Evolutionary conservation across 2,888 invertebrate species (phyloP).

Genomic region (Cataglyphis rosenhaueri): DNA sequence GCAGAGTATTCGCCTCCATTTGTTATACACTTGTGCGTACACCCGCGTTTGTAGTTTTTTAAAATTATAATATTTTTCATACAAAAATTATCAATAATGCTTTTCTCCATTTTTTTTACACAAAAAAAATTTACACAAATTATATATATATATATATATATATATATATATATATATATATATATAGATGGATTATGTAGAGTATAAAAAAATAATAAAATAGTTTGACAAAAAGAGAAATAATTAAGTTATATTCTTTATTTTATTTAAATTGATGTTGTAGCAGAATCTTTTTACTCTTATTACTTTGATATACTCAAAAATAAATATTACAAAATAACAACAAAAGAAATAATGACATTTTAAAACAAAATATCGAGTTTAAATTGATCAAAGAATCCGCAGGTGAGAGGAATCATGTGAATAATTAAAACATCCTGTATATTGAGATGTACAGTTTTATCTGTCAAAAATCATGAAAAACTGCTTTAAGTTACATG

Average conservation of each 20-base stretch:
- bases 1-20: constrained; percentile 1
- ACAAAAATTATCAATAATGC: constrained; percentile 15
- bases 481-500: background rate
- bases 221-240: background rate
- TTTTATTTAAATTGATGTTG: background rate
- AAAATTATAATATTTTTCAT: constrained; percentile 18
- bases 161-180: background rate
- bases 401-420: background rate
- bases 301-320: background rate
- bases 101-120: background rate
- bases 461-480: background rate
- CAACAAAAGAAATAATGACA: background rate
- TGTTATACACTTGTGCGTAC: constrained; percentile 18
- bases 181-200: background rate
- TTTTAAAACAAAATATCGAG: background rate
- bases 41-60: constrained; percentile 2
- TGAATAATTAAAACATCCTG: too few relatives aligned
- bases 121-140: background rate
- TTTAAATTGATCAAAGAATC: background rate
- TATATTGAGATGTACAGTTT: background rate
- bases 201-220: background rate
- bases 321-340: background rate
- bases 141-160: background rate
- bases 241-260: background rate
- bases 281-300: background rate